Base-by-base conservation (phyloP, 2,113 vertebrate genomes). In the Octodon degus region DNA sequence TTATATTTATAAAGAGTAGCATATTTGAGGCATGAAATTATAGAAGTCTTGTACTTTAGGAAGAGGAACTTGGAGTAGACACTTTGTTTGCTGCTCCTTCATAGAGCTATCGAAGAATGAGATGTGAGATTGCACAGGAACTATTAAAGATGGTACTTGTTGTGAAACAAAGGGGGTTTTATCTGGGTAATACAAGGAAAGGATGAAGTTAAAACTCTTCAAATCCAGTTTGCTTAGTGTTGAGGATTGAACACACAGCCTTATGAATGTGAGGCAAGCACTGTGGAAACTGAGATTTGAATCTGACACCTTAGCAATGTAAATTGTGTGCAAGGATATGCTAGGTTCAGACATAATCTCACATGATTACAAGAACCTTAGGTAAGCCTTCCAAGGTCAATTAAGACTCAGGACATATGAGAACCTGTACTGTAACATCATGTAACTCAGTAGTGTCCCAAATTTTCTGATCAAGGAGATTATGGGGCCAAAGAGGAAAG, bases 141-240 rank as follows among this genome's bases (percentile, higher is more conserved):
- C 20, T 58, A 16, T 37, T 17, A 58, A 93, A 88, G n/a, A 63
- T 25, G 62, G 5, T 77, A 50, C 40, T 53, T 62, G 55, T 85
- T 58, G 58, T 80, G 70, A 74, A 40, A 81, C 65, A 43, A 37
- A 22, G 84, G 43, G 58, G 9, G 47, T 76, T 90, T 95, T 95
- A 40, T 65, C n/a, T 72, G 72, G 77, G n/a, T 63, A 83, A 8
- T 7, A 34, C 62, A 27, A 86, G 34, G 65, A 67, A 68, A 79
- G 24, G 55, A 12, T 86, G 70, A 85, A 89, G 62, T 67, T 96
- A n/a, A 93, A 88, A 62, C 62, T 81, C 43, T 92, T 95, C 43
- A 89, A 62, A 58, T 72, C 88, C 53, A 60, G 32, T 43, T 79
- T 60, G 53, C 68, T 58, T 6, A 63, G 6, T n/a, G 40, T 32